Evolutionary conservation across 2,113 vertebrate genomes (phyloP), one percentile per base, ranked within the genome.

Genomic region (Pseudonaja textilis): DNA sequence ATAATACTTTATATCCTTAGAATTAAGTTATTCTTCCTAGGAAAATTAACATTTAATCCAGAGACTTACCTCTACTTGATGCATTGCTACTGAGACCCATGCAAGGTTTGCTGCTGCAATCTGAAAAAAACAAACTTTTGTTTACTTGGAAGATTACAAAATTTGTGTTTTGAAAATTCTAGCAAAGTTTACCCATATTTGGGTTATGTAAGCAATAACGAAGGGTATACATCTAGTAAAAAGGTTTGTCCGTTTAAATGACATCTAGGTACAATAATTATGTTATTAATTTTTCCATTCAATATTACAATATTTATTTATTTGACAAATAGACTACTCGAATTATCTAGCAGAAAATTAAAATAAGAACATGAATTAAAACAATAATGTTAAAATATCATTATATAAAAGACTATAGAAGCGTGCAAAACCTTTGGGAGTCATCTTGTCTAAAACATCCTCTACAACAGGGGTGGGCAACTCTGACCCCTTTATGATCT

Each of bases 41-140:
- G 29, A n/a, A n/a, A 61, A 18, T 74, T 29, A 90, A 81, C 20
- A 8, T 10, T 5, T 1, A 55, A 39, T 61, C 0, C 1, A 93
- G 18, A 93, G 20, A 96, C 97, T 94, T 97, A 99, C 99, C 98
- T 99, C 99, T 93, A 99, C 98, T 98, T 99, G 99, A 97, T 99
- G 99, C 97, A 99, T 99, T 94, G 99, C 99, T 96, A 99, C 98
- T 14, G 99, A 99, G 64, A 99, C 99, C 99, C 99, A 99, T 14
- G 99, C 98, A 95, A 99, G 98, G 97, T 99, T 99, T 94, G 99
- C 99, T 93, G 99, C 99, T 93, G 99, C 99, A 97, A 99, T 98
- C 99, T 99, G 92, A 85, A 97, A 97, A 93, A 92, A 94, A 7
- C 57, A 92, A 22, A 87, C 6, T 81, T 81, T 22, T 39, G 74